Evolutionary conservation across 2,113 vertebrate species (phyloP).

Genomic region (Balaenoptera acutorostrata): DNA sequence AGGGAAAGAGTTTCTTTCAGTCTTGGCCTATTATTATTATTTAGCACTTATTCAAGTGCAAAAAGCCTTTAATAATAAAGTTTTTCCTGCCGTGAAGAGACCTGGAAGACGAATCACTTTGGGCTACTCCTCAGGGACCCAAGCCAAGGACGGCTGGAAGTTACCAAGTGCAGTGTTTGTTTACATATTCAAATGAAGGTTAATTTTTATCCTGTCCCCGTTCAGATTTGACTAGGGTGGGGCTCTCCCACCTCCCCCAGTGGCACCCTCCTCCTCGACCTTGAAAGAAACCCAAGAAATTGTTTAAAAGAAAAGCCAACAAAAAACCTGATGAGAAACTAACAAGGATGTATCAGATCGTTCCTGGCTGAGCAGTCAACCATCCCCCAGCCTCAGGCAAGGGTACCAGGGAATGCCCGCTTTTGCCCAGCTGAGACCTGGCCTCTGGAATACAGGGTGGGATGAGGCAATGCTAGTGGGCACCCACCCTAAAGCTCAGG

Average conservation of each 20-base stretch:
- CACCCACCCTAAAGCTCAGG: not conserved
- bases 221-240: constrained; percentile 76
- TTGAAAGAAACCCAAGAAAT: constrained; percentile 68
- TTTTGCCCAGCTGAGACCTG: not conserved
- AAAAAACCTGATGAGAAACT: not conserved
- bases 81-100: constrained; percentile 42
- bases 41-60: constrained; percentile 81
- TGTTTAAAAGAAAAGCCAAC: constrained; percentile 24
- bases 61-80: constrained; percentile 73
- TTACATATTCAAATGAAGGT: constrained; percentile 79
- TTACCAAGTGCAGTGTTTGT: constrained; percentile 57
- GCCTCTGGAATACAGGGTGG: not conserved
- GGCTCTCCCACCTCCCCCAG: constrained; percentile 42
- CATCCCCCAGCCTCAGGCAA: fast-evolving
- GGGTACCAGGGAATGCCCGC: not conserved
- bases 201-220: constrained; percentile 75
- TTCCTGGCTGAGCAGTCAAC: not conserved
- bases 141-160: constrained; percentile 64
- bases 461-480: not conserved
- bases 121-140: constrained; percentile 50
- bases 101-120: constrained; percentile 61
- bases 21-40: constrained; percentile 78
- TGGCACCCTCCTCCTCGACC: constrained; percentile 65
- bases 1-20: constrained; percentile 71
- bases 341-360: not conserved